Percentiles rank a stretch among this genome's conserved stretches.
phyloP scores from a whole-genome alignment of 2,888 invertebrate genomes.

The Hoplodrina ambigua region DNA sequence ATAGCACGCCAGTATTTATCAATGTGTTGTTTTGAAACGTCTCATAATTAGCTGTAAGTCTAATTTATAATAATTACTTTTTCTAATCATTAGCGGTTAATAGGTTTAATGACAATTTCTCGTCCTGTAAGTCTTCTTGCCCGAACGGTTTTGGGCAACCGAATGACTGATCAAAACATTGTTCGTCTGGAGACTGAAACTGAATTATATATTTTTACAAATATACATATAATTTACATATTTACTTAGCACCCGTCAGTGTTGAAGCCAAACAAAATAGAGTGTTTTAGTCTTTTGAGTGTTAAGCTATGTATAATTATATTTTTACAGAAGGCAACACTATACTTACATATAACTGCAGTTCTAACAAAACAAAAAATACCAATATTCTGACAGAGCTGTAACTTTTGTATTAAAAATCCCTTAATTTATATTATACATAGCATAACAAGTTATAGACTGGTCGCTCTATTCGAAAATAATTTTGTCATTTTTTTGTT shows the following conservation, averaged over 20 bases:
- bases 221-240: conserved; percentile 54
- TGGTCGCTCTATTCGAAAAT: conserved; percentile 40
- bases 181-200: conserved; percentile 76
- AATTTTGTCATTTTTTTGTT: conserved; percentile 84
- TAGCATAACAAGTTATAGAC: conserved; percentile 20
- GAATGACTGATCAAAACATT: conserved; percentile 75
- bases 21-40: conserved; percentile 59
- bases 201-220: conserved; percentile 61
- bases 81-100: conserved; percentile 66
- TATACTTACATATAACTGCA: too few species aligned
- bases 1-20: conserved; percentile 27
- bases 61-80: conserved; percentile 60
- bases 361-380: neutral
- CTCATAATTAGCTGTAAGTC: conserved; percentile 63
- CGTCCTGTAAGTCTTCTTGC: conserved; percentile 80
- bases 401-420: neutral
- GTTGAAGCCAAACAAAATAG: conserved; percentile 52
- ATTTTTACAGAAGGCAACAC: neutral
- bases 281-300: conserved; percentile 24
- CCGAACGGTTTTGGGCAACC: conserved; percentile 83
- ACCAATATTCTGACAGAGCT: neutral
- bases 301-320: conserved; percentile 19
- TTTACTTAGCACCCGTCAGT: conserved; percentile 54
- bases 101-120: conserved; percentile 55
- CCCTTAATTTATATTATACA: neutral